phyloP scores from a whole-genome alignment of 92 coral and sea anemone species.

The Parazoanthus swiftii region DNA sequence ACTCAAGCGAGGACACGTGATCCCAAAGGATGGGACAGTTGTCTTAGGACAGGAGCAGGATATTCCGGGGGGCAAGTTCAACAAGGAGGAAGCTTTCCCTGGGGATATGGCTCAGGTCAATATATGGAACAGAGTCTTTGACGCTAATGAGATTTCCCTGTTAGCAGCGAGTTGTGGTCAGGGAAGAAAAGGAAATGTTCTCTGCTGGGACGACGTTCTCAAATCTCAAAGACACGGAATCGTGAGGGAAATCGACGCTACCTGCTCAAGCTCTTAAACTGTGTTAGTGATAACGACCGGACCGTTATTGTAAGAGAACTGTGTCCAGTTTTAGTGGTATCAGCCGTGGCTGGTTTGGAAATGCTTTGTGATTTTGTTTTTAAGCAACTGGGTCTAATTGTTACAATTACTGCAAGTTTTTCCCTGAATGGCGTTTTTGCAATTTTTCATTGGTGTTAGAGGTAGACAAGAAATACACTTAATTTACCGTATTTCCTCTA shows the following conservation, averaged over 20 bases:
- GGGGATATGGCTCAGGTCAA: slow-evolving; percentile 31
- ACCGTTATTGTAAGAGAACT: not conserved
- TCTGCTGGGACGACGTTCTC: slow-evolving; percentile 37
- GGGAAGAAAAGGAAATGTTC: slow-evolving; percentile 25
- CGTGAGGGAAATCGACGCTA: slow-evolving; percentile 15
- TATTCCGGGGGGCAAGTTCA: slow-evolving; percentile 28
- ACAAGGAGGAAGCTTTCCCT: slow-evolving; percentile 39
- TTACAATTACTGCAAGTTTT: too few relatives aligned
- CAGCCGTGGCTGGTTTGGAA: slow-evolving; percentile 2
- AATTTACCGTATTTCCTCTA: too few relatives aligned
- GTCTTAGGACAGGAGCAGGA: slow-evolving; percentile 42
- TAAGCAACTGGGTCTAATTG: too few relatives aligned
- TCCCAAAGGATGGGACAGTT: slow-evolving; percentile 34
- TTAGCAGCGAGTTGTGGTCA: slow-evolving; percentile 12
- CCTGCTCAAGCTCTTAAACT: not conserved
- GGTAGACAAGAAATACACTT: too few relatives aligned
- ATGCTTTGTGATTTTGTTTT: not conserved
- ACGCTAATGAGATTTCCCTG: slow-evolving; percentile 17
- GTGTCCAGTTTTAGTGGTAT: not conserved
- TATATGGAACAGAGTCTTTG: slow-evolving; percentile 28
- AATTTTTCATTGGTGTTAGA: too few relatives aligned
- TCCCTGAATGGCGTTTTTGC: too few relatives aligned
- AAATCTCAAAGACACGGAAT: slow-evolving; percentile 32
- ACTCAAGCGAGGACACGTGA: slow-evolving; percentile 36
- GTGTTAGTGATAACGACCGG: not conserved